Base-by-base conservation (phyloP, 2,113 vertebrate genomes). In the Megaceryle maxima region DNA sequence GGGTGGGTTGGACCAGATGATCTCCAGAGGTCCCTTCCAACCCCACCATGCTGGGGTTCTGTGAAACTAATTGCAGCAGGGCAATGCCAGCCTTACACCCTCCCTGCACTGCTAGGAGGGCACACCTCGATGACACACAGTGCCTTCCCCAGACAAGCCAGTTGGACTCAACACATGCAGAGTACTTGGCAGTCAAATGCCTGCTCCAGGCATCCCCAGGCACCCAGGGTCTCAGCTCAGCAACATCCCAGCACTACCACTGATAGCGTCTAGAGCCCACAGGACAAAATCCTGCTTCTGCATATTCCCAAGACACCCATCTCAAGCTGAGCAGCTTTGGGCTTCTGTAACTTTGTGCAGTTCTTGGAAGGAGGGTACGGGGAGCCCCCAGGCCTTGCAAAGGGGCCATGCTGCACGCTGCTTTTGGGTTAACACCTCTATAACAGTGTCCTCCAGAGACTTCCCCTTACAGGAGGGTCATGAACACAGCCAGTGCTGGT, bases 401-500 rank as follows among this genome's bases (percentile, higher is more conserved):
- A 66, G 50, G 12, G 25, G 25, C 62, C 2, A 0, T 20, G 43
- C n/a, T 82, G 37, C 24, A 53, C 2, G 1, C 37, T 5, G 14
- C 21, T 80, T 57, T 35, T 53, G n/a, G 11, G 51, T 51, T 63
- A 80, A 59, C 3, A 1, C 20, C 46, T 57, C 67, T 37, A 53
- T 33, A 68, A 22, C 2, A 4, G 31, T 13, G 4, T 46, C 43
- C 29, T 76, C 70, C 37, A 63, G 51, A 82, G 15, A 44, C 6
- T 20, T 70, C 51, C 84, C 41, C 41, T 48, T 43, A 25, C 1
- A 2, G 22, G 29, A 43, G 53, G 48, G 20, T 44, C 37, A n/a
- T 16, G 28, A 85, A 19, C 0, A 0, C 41, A 79, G 26, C 16
- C 14, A 18, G 33, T 28, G 48, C 0, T 0, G 28, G 25, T 4